Evolutionary conservation across 2,888 invertebrate species (phyloP).

Genomic region (Chrysolina americana): DNA sequence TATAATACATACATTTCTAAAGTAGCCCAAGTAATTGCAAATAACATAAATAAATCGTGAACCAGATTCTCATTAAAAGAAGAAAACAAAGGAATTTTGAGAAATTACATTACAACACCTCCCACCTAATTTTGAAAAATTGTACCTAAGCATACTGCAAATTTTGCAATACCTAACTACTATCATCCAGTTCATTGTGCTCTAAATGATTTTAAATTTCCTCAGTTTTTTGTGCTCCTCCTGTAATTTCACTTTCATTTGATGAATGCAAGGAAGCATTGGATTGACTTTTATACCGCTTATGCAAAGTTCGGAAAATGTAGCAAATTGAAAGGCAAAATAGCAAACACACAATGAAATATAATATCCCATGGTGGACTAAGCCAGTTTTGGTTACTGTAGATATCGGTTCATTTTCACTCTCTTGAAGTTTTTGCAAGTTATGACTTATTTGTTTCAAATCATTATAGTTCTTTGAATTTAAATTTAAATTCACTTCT

Average conservation of each 20-base stretch:
- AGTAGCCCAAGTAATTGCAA: too few species aligned
- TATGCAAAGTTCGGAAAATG: background rate
- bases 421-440: too few species aligned
- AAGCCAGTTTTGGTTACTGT: background rate
- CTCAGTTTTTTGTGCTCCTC: background rate
- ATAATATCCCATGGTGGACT: background rate
- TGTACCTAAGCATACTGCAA: too few species aligned
- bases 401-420: background rate
- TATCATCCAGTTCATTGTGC: too few species aligned
- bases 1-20: too few species aligned
- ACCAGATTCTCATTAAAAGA: too few species aligned
- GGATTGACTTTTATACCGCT: background rate
- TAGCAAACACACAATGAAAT: slow-evolving; percentile 6
- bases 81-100: too few species aligned
- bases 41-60: too few species aligned
- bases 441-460: background rate
- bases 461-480: background rate
- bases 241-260: background rate
- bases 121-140: too few species aligned
- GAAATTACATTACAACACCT: too few species aligned
- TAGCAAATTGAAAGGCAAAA: background rate
- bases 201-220: background rate
- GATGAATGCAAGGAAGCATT: too few species aligned
- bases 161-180: too few species aligned
- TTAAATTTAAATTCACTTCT: background rate